Conservation (phyloP, 2,113 vertebrate genomes). For the Thinocorus orbignyianus region DNA sequence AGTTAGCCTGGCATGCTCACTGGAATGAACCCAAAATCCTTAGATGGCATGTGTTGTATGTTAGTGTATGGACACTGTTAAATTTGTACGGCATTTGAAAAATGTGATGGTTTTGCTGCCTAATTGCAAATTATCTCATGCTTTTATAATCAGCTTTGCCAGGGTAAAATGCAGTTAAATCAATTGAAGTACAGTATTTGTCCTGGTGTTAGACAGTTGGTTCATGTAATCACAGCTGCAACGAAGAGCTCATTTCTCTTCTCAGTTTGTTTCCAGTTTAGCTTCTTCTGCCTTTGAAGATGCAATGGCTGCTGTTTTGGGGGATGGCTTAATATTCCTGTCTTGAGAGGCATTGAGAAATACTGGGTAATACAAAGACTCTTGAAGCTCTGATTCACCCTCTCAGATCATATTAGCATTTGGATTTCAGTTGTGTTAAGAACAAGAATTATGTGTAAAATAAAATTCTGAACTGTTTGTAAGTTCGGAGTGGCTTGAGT, state of each 20-base stretch:
- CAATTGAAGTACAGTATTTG: not conserved
- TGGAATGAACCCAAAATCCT: not conserved
- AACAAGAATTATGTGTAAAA: not conserved
- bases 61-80: not conserved
- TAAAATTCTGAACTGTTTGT: not conserved
- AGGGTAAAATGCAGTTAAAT: not conserved
- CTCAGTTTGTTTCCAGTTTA: not conserved
- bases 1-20: not conserved
- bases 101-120: not conserved
- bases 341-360: not conserved
- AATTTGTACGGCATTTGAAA: not conserved
- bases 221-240: constrained; percentile 22
- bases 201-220: not conserved
- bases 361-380: not conserved
- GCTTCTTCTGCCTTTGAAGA: constrained; percentile 21
- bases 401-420: not conserved
- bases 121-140: not conserved
- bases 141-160: constrained; percentile 17
- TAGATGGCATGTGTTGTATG: accelerated
- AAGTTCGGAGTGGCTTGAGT: not conserved
- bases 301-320: not conserved
- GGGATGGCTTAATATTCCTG: not conserved
- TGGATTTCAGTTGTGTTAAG: not conserved
- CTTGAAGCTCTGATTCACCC: not conserved
- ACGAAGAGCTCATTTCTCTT: constrained; percentile 7